Evolutionary conservation across 2,888 invertebrate genomes (phyloP).

Genomic region (Pristionchus fissidentatus): DNA sequence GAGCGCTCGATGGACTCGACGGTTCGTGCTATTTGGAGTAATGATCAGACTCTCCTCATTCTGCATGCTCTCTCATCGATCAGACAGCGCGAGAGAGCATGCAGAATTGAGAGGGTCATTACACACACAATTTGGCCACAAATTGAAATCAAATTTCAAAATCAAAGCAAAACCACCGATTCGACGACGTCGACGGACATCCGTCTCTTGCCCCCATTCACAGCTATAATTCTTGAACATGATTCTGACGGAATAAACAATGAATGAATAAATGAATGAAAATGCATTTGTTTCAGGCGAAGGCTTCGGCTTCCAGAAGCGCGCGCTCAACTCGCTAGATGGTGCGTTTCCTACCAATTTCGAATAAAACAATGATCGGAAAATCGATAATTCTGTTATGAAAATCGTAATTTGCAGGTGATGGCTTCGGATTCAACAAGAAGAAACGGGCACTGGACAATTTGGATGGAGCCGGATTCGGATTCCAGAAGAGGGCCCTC

Average conservation of each 20-base stretch:
- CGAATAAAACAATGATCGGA: not conserved
- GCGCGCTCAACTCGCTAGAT: conserved; percentile 32
- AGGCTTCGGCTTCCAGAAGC: conserved; percentile 42
- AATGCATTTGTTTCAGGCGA: conserved; percentile 22
- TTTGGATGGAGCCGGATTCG: conserved; percentile 39
- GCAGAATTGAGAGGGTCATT: no score
- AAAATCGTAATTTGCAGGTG: not conserved
- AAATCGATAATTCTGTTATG: not conserved
- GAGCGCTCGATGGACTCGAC: conserved; percentile 27
- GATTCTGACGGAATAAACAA: no score
- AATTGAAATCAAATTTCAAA: not conserved
- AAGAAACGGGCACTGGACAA: conserved; percentile 40
- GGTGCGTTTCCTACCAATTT: conserved; percentile 30
- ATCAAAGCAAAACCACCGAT: not conserved
- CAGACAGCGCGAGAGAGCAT: no score
- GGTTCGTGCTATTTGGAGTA: not conserved
- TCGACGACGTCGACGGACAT: no score
- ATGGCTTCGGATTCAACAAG: conserved; percentile 46
- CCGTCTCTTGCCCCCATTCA: no score
- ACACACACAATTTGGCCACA: not conserved
- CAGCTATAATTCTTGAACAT: no score
- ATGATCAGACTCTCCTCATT: no score
- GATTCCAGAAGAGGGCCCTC: conserved; percentile 41
- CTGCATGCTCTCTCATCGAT: no score
- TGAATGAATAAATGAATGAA: no score